phyloP scores from a whole-genome alignment of 2,113 vertebrate species.

The Passer domesticus region DNA sequence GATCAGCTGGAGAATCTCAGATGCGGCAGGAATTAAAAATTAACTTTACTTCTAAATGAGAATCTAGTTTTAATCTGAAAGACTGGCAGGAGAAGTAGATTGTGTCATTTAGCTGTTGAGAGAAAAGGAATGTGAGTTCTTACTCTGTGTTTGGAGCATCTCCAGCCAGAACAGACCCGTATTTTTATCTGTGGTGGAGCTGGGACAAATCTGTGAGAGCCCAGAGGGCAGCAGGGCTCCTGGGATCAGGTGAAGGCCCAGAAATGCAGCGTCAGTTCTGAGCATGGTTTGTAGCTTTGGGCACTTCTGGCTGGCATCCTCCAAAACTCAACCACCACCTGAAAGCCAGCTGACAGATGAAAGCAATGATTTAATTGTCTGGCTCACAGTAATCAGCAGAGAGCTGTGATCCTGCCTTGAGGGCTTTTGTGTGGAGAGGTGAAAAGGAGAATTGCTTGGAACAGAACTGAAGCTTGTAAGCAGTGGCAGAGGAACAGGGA shows the following conservation, averaged over 20 bases:
- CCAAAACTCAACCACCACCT: not conserved
- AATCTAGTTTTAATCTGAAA: not conserved
- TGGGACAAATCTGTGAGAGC: not conserved
- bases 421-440: not conserved
- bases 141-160: not conserved
- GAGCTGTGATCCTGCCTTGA: not conserved
- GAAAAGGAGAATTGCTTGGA: not conserved
- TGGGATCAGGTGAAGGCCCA: rapidly evolving
- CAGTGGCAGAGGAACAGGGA: not conserved
- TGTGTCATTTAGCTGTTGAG: not conserved
- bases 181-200: not conserved
- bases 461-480: not conserved
- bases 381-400: not conserved
- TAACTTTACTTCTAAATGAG: not conserved
- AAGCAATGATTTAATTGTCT: not conserved
- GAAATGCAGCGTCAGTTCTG: not conserved
- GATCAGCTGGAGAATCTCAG: not conserved
- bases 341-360: not conserved
- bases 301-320: not conserved
- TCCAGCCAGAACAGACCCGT: not conserved
- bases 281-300: not conserved
- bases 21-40: not conserved
- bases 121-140: rapidly evolving
- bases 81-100: not conserved
- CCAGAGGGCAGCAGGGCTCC: not conserved